Conservation (phyloP, 1,140 invertebrate species). For the Anagrus nilaparvatae region DNA sequence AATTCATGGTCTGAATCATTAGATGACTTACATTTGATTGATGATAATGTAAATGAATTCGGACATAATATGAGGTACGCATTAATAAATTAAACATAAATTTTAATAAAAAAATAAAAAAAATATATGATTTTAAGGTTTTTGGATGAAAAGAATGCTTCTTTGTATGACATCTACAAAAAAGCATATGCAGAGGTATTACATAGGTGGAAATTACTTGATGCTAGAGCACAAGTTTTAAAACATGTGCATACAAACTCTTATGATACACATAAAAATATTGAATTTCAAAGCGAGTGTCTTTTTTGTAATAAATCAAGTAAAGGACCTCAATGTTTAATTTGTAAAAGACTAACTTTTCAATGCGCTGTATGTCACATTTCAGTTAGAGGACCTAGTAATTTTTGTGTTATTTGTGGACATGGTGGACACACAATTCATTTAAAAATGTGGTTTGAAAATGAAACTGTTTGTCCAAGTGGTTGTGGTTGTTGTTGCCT, state of each 20-base stretch:
- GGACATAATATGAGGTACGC: slow-evolving; percentile 33
- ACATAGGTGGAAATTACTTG: slow-evolving; percentile 71
- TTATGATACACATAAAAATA: slow-evolving; percentile 51
- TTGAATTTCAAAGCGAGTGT: slow-evolving; percentile 71
- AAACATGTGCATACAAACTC: slow-evolving; percentile 59
- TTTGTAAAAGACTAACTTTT: slow-evolving; percentile 61
- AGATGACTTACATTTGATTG: slow-evolving; percentile 53
- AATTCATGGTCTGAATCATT: slow-evolving; percentile 82
- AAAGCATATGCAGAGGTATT: slow-evolving; percentile 81
- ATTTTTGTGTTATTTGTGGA: slow-evolving; percentile 75
- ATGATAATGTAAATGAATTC: slow-evolving; percentile 27
- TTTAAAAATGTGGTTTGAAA: slow-evolving; percentile 68
- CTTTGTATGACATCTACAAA: slow-evolving; percentile 78
- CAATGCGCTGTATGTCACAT: slow-evolving; percentile 77
- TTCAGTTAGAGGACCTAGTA: slow-evolving; percentile 69
- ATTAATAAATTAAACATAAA: not conserved
- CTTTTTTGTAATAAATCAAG: slow-evolving; percentile 51
- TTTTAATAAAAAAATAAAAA: not conserved
- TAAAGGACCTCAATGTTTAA: slow-evolving; percentile 49
- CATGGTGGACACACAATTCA: slow-evolving; percentile 85
- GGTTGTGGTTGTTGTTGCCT: slow-evolving; percentile 87
- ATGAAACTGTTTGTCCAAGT: slow-evolving; percentile 55
- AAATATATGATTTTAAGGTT: slow-evolving; percentile 18
- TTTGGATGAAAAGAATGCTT: slow-evolving; percentile 45
- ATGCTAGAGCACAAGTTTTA: slow-evolving; percentile 69